A percentile compares a stretch with the other conserved stretches of the same genome.
Evolutionary conservation across 2,888 invertebrate species (phyloP).

Genomic region (Macrophya alboannulata): DNA sequence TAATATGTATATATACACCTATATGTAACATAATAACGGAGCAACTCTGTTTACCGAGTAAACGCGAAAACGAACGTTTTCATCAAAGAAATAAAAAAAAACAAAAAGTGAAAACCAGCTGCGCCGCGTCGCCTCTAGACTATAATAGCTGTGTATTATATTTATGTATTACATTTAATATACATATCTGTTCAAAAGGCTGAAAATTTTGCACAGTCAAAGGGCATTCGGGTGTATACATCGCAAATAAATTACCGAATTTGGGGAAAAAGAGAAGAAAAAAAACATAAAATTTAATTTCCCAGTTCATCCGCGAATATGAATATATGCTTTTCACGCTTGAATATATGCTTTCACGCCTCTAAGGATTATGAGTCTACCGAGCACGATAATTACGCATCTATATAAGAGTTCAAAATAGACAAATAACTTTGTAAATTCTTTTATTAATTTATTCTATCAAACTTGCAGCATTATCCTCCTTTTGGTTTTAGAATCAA

Average conservation of each 20-base stretch:
- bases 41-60: neutral
- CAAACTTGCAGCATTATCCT: neutral
- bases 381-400: neutral
- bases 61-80: neutral
- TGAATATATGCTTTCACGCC: no score
- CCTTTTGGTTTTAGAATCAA: neutral
- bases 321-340: no score
- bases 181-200: neutral
- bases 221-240: neutral
- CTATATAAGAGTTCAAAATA: no score
- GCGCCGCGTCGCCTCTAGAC: neutral
- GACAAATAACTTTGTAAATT: neutral
- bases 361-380: neutral
- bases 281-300: neutral
- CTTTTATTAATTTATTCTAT: neutral
- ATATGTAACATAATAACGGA: neutral
- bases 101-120: no score
- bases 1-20: no score
- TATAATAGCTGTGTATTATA: neutral
- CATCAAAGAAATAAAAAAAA: neutral
- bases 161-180: no score
- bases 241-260: neutral
- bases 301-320: neutral
- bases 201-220: neutral
- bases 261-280: neutral